Base-by-base conservation (phyloP, 2,888 invertebrate species). In the Dasysyrphus tricinctus region DNA sequence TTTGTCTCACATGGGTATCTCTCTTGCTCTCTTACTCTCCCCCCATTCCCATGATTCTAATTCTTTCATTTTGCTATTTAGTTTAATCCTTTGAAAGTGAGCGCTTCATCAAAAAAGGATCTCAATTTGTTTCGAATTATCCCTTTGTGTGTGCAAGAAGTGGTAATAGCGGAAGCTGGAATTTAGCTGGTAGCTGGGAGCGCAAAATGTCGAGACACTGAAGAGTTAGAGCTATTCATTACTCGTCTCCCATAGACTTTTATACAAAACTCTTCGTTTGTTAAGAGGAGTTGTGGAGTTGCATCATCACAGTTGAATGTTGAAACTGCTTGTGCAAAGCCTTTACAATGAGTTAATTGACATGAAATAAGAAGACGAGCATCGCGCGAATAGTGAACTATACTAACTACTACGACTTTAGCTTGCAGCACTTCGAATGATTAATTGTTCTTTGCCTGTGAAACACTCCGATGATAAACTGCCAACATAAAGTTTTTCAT, bases 61-160 rank as follows among this genome's bases (percentile, higher is more conserved):
- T 32, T 54, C 3, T 19, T 37, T 47, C 16, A 47, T 37, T 47
- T 74, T 34, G 59, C 70, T 29, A 16, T 75, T 24, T 37, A 61
- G 59, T 74, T 54, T 67, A 59, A 73, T 80, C 83, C 80, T 84
- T 84, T 83, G 83, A 80, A 77, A 76, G 75, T 37, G 76, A 42
- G 49, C 63, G 67, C 80, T 76, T 79, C 80, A 72, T 80, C 79
- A 78, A 83, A 79, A 75, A 72, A 76, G 59, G 76, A 84, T 84
- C 80, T 80, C 84, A 84, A 84, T 80, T 84, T 84, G 84, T 84
- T 84, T 76, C 80, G 76, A 80, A 84, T 84, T 84, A 84, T 72
- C 70, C 72, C 47, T 67, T 72, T 80, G 54, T 80, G 54, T 80
- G 75, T 80, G 80, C 76, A 24, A 32, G 56, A 76, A 76, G 65